Evolutionary conservation across 1,140 invertebrate genomes (phyloP).

Genomic region (Papilio polytes): DNA sequence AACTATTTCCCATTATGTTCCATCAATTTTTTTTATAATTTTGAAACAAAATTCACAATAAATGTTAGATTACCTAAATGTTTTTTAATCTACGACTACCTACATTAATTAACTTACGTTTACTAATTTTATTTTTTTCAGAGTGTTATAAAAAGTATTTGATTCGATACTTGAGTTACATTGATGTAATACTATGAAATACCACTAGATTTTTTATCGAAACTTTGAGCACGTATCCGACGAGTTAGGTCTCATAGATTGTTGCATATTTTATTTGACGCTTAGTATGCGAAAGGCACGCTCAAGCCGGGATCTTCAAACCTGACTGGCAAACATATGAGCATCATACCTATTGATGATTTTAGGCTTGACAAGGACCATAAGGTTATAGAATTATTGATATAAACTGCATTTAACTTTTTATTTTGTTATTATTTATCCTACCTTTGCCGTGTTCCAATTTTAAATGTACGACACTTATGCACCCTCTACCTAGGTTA

Average conservation of each 20-base stretch:
- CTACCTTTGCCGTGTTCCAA: no score
- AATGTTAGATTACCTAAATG: no score
- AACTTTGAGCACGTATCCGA: conserved; percentile 2
- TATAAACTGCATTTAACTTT: background rate
- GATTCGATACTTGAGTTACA: no score
- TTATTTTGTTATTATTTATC: background rate
- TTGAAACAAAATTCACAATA: background rate
- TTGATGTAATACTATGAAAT: background rate
- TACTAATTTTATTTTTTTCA: no score
- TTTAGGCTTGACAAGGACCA: background rate
- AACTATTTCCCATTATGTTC: background rate
- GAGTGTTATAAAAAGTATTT: no score
- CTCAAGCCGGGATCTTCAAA: conserved; percentile 48
- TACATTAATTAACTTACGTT: no score
- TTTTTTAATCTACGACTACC: no score
- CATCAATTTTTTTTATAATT: background rate
- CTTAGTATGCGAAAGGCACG: conserved; percentile 71
- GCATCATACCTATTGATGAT: background rate
- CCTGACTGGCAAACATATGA: conserved; percentile 55
- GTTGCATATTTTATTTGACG: conserved; percentile 49
- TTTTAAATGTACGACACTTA: background rate
- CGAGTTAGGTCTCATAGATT: conserved; percentile 12
- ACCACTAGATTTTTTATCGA: background rate
- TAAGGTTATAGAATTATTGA: background rate
- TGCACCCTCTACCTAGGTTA: background rate